Evolutionary conservation across 2,888 invertebrate genomes (phyloP).

Genomic region (Scaptomyza reducta): DNA sequence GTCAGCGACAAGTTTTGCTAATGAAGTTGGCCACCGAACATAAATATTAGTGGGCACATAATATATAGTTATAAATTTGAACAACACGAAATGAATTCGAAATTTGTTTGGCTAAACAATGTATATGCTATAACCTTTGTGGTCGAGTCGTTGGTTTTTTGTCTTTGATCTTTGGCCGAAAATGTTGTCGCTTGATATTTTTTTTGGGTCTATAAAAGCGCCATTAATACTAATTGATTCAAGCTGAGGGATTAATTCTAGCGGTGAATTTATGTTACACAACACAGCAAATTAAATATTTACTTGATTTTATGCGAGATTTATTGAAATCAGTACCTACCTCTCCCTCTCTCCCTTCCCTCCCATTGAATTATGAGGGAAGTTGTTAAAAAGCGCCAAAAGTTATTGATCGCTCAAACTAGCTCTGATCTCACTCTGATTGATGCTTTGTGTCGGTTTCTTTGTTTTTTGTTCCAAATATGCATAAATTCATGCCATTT

Average conservation of each 20-base stretch:
- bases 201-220: constrained; percentile 61
- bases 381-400: constrained; percentile 18
- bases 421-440: constrained; percentile 51
- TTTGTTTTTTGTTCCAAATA: constrained; percentile 32
- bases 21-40: constrained; percentile 60
- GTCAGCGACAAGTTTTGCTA: constrained; percentile 38
- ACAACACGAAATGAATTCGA: constrained; percentile 59
- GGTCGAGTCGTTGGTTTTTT: constrained; percentile 26
- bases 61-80: constrained; percentile 41
- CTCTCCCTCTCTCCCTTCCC: not conserved
- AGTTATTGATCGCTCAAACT: constrained; percentile 17
- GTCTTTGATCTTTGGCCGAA: constrained; percentile 52
- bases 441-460: constrained; percentile 43
- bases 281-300: constrained; percentile 71
- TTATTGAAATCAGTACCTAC: constrained; percentile 59
- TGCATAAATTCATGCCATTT: constrained; percentile 65
- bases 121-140: constrained; percentile 32
- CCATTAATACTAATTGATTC: constrained; percentile 78
- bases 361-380: constrained; percentile 52
- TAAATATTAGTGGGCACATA: constrained; percentile 38
- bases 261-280: constrained; percentile 78
- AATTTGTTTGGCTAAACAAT: constrained; percentile 41
- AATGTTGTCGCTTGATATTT: constrained; percentile 31
- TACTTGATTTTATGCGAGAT: constrained; percentile 67
- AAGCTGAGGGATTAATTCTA: constrained; percentile 69